Conservation (phyloP, 1,140 invertebrate species). For the Zeugodacus cucurbitae region DNA sequence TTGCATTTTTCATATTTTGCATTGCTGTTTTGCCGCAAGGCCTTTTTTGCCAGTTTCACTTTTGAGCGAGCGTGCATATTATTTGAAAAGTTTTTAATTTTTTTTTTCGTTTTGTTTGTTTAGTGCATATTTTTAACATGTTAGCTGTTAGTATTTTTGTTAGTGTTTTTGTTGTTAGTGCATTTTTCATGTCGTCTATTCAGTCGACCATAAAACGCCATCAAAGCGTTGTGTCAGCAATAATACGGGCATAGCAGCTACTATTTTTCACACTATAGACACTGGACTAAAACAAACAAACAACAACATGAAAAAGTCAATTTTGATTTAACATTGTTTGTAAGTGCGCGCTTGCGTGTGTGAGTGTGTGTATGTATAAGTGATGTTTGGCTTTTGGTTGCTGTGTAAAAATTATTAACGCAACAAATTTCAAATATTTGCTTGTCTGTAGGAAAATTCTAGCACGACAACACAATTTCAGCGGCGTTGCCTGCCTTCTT, state of each 20-base stretch:
- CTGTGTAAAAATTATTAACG: background rate
- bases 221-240: background rate
- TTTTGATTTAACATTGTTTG: background rate
- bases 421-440: background rate
- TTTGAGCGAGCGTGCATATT: background rate
- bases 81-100: background rate
- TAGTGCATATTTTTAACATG: background rate
- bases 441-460: background rate
- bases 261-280: background rate
- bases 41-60: background rate
- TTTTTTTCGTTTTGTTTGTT: too few species aligned
- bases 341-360: background rate
- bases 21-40: background rate
- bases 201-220: background rate
- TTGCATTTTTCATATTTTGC: background rate
- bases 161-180: background rate
- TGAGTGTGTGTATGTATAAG: background rate
- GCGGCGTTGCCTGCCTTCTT: too few species aligned
- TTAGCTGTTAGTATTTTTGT: background rate
- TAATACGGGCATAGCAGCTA: background rate
- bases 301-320: background rate
- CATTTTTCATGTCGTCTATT: slow-evolving; percentile 22
- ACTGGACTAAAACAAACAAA: background rate
- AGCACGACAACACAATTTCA: too few species aligned
- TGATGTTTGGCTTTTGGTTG: background rate